Conservation (phyloP, 1,140 invertebrate genomes). For the Drosophila teissieri region DNA sequence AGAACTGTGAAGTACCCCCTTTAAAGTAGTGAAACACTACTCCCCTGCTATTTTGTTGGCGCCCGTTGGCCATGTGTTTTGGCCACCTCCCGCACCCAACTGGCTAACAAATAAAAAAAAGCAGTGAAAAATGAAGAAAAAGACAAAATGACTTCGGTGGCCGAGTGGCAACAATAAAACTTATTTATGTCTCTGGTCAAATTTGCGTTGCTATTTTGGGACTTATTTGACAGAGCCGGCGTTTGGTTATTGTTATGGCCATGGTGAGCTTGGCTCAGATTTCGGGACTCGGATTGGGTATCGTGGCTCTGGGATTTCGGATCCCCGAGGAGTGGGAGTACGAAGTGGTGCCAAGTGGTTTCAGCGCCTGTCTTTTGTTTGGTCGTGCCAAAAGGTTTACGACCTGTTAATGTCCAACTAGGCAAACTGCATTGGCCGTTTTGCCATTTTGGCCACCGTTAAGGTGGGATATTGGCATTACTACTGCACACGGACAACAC, state of each 20-base stretch:
- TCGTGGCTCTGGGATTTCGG: neutral
- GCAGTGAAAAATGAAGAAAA: slow-evolving; percentile 13
- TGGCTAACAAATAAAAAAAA: slow-evolving; percentile 20
- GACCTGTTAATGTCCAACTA: slow-evolving; percentile 82
- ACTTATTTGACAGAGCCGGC: slow-evolving; percentile 80
- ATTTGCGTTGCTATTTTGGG: slow-evolving; percentile 78
- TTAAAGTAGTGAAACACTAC: neutral
- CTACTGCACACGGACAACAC: neutral
- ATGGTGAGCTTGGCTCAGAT: slow-evolving; percentile 62
- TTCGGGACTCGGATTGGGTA: slow-evolving; percentile 34
- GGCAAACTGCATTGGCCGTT: slow-evolving; percentile 67
- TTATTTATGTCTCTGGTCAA: slow-evolving; percentile 83
- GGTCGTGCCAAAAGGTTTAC: slow-evolving; percentile 80
- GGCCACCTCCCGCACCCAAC: slow-evolving; percentile 58
- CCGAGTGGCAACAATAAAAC: slow-evolving; percentile 73
- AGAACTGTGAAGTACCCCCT: neutral
- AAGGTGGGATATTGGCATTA: slow-evolving; percentile 5
- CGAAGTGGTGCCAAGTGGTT: slow-evolving; percentile 61
- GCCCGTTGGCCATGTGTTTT: slow-evolving; percentile 58
- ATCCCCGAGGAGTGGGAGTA: slow-evolving; percentile 18
- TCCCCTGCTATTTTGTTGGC: slow-evolving; percentile 22
- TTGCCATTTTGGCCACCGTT: slow-evolving; percentile 44
- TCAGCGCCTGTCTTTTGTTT: slow-evolving; percentile 79
- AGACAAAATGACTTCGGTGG: slow-evolving; percentile 20
- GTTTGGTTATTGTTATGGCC: slow-evolving; percentile 67